These are phyloP conservation scores for Hesperia comma DNA, from an alignment of 2,888 invertebrate genomes.

Conservation along the genomic window DNA sequence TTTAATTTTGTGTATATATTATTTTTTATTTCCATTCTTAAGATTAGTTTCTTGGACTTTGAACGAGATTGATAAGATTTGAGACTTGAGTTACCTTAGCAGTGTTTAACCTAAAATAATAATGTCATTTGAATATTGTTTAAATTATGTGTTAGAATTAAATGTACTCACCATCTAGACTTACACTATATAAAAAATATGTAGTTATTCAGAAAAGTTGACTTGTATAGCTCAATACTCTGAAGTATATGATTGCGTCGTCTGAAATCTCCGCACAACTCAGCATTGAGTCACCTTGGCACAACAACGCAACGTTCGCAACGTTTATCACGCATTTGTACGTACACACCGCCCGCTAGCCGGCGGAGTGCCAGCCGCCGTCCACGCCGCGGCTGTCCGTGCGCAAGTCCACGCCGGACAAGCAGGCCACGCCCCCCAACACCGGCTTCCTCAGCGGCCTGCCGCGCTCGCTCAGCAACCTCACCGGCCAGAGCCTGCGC, in stretches of 20 bases:
- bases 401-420: conserved; percentile 46
- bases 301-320: not conserved
- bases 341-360: conserved; percentile 20
- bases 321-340: conserved; percentile 1
- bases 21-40: not conserved
- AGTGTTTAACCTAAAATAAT: too few species aligned
- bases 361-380: conserved; percentile 39
- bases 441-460: conserved; percentile 74
- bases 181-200: too few species aligned
- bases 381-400: conserved; percentile 44
- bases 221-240: not conserved
- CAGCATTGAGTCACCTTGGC: not conserved
- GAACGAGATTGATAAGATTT: too few species aligned
- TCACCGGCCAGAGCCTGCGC: conserved; percentile 74
- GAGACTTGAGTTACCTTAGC: too few species aligned
- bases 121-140: too few species aligned
- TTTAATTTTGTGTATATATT: not conserved
- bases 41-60: too few species aligned
- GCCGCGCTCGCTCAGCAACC: conserved; percentile 75
- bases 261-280: conserved; percentile 25
- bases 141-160: too few species aligned
- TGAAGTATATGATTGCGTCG: not conserved
- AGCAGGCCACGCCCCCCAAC: conserved; percentile 46
- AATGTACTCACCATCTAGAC: too few species aligned
- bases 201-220: too few species aligned